Evolutionary conservation across 2,888 invertebrate species (phyloP).

Genomic region (Drosophila niveifrons): DNA sequence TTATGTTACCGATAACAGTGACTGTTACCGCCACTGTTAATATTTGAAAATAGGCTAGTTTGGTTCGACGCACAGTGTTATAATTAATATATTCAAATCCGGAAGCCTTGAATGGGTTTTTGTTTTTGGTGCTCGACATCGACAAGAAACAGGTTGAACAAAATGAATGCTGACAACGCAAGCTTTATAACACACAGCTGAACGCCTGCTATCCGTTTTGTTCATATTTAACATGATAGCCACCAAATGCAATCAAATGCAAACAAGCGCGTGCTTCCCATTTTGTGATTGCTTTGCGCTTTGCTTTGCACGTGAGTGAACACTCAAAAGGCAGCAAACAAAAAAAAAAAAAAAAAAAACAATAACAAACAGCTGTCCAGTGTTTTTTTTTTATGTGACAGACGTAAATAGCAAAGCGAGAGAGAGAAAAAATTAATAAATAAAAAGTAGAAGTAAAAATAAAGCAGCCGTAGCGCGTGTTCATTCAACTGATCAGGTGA

Average conservation of each 20-base stretch:
- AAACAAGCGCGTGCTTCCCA: constrained; percentile 74
- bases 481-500: constrained; percentile 80
- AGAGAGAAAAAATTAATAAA: constrained; percentile 46
- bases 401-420: constrained; percentile 47
- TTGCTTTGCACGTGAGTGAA: constrained; percentile 68
- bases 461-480: constrained; percentile 57
- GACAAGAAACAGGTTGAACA: constrained; percentile 4
- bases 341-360: constrained; percentile 15
- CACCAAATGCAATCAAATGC: constrained; percentile 70
- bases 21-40: constrained; percentile 7
- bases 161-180: constrained; percentile 9
- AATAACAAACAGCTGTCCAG: constrained; percentile 41
- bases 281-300: constrained; percentile 44
- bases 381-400: constrained; percentile 33
- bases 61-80: not conserved
- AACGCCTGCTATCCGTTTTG: constrained; percentile 21
- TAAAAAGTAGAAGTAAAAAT: constrained; percentile 63
- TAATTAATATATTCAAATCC: constrained; percentile 13
- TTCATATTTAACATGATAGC: constrained; percentile 24
- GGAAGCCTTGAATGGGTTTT: constrained; percentile 17
- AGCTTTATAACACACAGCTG: constrained; percentile 23
- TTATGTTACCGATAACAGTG: constrained; percentile 7
- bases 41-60: not conserved
- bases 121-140: not conserved
- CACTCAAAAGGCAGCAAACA: constrained; percentile 37